Percentiles rank a stretch among this genome's conserved stretches.
These are phyloP conservation scores for Brevimyrus niger DNA, from an alignment of 2,113 vertebrate species.

Conservation along the genomic window DNA sequence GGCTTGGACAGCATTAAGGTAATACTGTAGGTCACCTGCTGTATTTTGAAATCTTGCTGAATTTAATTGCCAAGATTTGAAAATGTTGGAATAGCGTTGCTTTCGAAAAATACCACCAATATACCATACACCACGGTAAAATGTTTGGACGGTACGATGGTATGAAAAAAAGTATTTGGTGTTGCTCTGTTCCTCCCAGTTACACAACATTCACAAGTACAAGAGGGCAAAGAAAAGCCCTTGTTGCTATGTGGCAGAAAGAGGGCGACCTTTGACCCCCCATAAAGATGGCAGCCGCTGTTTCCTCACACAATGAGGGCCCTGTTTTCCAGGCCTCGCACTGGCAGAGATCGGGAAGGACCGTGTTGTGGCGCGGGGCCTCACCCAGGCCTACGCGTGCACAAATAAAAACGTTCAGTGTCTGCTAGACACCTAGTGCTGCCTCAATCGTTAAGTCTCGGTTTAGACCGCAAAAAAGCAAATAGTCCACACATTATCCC, in stretches of 20 bases:
- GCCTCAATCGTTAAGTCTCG: not conserved
- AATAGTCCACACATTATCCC: constrained; percentile 6
- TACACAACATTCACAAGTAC: not conserved
- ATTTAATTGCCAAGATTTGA: not conserved
- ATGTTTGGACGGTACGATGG: not conserved
- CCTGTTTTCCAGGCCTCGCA: not conserved
- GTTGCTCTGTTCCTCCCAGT: not conserved
- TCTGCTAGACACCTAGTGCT: not conserved
- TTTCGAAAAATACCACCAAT: not conserved
- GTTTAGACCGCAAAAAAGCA: not conserved
- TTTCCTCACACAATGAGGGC: not conserved
- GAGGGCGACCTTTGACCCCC: not conserved
- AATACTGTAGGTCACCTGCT: not conserved
- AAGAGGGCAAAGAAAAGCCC: not conserved
- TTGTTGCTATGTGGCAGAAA: not conserved
- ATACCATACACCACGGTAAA: not conserved
- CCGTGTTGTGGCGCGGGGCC: not conserved
- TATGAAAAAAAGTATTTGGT: not conserved
- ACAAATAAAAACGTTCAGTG: not conserved
- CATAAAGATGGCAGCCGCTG: not conserved
- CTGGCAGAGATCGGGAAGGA: not conserved
- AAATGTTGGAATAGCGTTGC: not conserved
- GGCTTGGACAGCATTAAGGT: not conserved
- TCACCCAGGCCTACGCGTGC: not conserved
- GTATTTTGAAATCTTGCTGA: not conserved